Conservation (phyloP, 2,797 vertebrate species). For the Characodon lateralis region DNA sequence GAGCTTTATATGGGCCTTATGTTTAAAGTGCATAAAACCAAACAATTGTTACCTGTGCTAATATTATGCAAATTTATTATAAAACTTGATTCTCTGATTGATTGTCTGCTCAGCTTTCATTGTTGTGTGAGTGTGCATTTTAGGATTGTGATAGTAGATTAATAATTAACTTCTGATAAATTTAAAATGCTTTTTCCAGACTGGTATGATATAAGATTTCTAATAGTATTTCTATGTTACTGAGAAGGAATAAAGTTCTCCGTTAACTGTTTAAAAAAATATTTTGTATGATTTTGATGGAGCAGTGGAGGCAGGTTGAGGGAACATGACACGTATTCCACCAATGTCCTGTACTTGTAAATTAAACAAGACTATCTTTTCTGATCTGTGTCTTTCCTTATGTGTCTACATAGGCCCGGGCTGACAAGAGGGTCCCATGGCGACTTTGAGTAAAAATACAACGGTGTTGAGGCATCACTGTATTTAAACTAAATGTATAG, state of each 20-base stretch:
- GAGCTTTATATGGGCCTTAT: conserved; percentile 16
- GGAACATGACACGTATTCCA: conserved; percentile 51
- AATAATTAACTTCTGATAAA: conserved; percentile 11
- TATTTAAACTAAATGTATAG: not conserved
- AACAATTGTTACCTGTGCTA: conserved; percentile 14
- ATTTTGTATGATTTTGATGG: conserved; percentile 17
- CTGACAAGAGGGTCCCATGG: not conserved
- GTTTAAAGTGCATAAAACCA: conserved; percentile 14
- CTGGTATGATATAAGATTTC: conserved; percentile 23
- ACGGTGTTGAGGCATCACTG: not conserved
- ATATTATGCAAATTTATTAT: not conserved
- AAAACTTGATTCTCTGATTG: not conserved
- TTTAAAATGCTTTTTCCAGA: conserved; percentile 29
- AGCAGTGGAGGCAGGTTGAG: not conserved
- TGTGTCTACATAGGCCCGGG: not conserved
- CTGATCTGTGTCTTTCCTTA: conserved; percentile 22
- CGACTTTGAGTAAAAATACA: not conserved
- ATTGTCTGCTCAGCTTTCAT: not conserved
- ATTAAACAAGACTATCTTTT: conserved; percentile 60
- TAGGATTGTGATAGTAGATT: conserved; percentile 23
- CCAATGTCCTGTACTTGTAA: conserved; percentile 51
- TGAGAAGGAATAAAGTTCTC: conserved; percentile 11
- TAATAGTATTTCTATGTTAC: conserved; percentile 31
- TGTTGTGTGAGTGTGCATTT: not conserved
- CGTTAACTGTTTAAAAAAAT: conserved; percentile 4